Conservation (phyloP, 2,797 vertebrate genomes). For the Cossypha polioptera region DNA sequence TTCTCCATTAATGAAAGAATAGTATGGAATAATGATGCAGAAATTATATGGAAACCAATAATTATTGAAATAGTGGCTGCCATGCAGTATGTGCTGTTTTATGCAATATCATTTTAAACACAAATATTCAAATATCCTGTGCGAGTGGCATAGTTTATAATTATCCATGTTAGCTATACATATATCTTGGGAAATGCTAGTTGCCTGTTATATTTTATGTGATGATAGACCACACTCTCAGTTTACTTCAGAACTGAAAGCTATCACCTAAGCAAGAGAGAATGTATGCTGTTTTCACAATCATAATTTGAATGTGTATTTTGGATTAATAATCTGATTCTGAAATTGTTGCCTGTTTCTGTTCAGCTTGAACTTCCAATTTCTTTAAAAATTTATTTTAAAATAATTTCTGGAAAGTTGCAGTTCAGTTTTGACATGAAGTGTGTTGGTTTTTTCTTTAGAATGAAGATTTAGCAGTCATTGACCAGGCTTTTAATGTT, state of each 20-base stretch:
- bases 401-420: background rate
- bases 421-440: background rate
- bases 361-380: background rate
- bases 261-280: background rate
- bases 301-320: background rate
- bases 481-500: background rate
- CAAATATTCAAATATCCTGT: background rate
- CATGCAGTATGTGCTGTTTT: background rate
- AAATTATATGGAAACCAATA: background rate
- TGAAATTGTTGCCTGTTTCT: background rate
- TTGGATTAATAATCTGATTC: background rate
- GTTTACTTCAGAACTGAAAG: background rate
- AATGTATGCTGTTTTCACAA: background rate
- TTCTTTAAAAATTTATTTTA: background rate
- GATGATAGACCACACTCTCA: background rate
- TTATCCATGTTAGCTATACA: background rate
- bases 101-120: background rate
- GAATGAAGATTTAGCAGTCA: background rate
- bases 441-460: background rate
- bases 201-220: background rate
- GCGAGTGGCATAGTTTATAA: background rate
- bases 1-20: background rate
- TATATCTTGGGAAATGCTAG: background rate
- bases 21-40: background rate
- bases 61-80: background rate